phyloP scores from a whole-genome alignment of 1,140 invertebrate genomes.

The Chironomus striatipennis region DNA sequence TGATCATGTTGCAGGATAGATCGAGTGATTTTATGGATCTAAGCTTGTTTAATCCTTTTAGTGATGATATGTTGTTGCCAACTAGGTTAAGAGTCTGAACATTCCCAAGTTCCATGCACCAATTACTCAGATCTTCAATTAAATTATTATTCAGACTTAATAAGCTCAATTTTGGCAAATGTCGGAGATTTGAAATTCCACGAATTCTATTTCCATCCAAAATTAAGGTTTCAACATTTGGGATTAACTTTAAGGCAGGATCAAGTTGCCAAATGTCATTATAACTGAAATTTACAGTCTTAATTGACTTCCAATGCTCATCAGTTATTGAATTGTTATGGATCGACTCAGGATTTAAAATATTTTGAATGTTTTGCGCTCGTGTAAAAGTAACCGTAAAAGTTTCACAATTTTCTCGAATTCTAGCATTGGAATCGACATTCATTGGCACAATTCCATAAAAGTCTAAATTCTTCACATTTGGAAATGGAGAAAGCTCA shows the following conservation, averaged over 20 bases:
- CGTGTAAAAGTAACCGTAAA: constrained; percentile 32
- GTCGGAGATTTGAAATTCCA: constrained; percentile 66
- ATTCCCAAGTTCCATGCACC: constrained; percentile 81
- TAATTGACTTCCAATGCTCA: constrained; percentile 63
- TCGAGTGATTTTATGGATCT: constrained; percentile 78
- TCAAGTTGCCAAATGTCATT: constrained; percentile 73
- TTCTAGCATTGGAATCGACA: constrained; percentile 53
- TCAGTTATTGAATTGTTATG: constrained; percentile 54
- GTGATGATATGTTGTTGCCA: constrained; percentile 68
- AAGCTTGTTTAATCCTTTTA: constrained; percentile 72
- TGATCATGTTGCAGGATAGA: constrained; percentile 76
- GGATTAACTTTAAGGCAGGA: constrained; percentile 68
- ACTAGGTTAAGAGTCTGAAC: constrained; percentile 79
- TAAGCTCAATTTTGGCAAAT: constrained; percentile 63
- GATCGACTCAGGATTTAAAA: constrained; percentile 44
- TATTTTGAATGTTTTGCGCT: neutral
- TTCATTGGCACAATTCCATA: constrained; percentile 53
- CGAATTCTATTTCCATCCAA: constrained; percentile 69
- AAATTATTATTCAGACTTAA: constrained; percentile 73
- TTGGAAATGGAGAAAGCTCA: constrained; percentile 73
- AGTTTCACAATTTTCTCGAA: constrained; percentile 32
- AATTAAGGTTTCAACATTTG: constrained; percentile 61
- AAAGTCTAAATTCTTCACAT: constrained; percentile 52
- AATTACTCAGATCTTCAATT: constrained; percentile 56
- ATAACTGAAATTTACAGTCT: constrained; percentile 63